Conservation (phyloP, 2,888 invertebrate species). For the Eupsilia transversa region DNA sequence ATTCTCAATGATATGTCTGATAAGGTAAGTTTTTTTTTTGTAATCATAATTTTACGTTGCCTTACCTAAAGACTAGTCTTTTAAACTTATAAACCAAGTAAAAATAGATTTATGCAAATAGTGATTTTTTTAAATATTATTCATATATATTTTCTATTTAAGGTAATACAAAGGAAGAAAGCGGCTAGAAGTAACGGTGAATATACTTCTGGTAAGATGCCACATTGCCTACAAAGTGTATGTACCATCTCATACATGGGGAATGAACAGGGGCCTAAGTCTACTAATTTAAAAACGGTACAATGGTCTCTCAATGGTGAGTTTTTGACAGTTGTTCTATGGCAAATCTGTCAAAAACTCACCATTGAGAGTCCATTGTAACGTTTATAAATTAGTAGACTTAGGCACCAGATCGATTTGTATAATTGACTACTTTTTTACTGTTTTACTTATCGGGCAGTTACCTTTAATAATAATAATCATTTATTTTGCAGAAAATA, state of each 20-base stretch:
- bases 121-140: background rate
- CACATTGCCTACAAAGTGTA: background rate
- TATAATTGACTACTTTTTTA: no score
- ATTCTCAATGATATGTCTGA: constrained; percentile 67
- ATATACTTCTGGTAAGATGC: constrained; percentile 35
- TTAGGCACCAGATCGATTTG: background rate
- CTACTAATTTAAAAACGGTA: no score
- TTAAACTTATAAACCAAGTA: background rate
- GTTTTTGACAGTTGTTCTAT: no score
- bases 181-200: constrained; percentile 12
- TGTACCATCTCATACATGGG: background rate
- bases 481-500: background rate
- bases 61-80: background rate
- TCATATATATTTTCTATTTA: constrained; percentile 9
- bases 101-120: no score
- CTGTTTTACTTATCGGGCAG: no score
- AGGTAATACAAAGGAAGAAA: constrained; percentile 63
- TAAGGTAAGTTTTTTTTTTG: constrained; percentile 59
- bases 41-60: background rate
- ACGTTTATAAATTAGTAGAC: no score
- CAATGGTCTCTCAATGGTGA: no score
- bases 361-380: no score
- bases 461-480: background rate
- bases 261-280: no score
- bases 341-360: no score